A percentile compares a stretch with the other conserved stretches of the same genome.
Conservation (phyloP, 1,140 invertebrate species). For the Eubasilissa regina region DNA sequence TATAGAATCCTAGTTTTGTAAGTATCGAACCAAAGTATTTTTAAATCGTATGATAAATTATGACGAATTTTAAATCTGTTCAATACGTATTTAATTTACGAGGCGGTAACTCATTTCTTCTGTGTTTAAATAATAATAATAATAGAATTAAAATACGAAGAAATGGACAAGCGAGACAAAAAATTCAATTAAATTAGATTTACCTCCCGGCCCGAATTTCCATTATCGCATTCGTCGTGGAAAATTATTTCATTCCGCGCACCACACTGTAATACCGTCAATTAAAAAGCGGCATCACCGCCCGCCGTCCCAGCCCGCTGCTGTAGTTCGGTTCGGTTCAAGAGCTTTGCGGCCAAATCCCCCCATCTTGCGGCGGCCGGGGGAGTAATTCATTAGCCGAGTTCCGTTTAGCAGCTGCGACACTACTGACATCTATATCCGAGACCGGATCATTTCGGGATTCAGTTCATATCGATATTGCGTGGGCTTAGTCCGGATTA, state of each 20-base stretch:
- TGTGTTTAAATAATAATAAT: no score
- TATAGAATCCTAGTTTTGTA: no score
- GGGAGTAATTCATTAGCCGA: slow-evolving; percentile 39
- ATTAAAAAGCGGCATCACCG: slow-evolving; percentile 14
- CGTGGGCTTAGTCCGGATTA: background rate
- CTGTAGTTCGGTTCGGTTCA: slow-evolving; percentile 13
- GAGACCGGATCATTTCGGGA: background rate
- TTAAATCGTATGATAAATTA: no score
- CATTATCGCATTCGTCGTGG: background rate
- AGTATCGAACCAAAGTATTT: no score
- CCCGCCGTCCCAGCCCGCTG: background rate
- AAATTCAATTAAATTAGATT: slow-evolving; percentile 6
- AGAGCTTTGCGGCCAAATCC: slow-evolving; percentile 39
- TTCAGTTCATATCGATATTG: slow-evolving; percentile 9
- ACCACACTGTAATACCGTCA: slow-evolving; percentile 22
- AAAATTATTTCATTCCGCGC: slow-evolving; percentile 4
- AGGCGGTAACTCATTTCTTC: no score
- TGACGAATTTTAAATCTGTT: no score
- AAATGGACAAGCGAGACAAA: background rate
- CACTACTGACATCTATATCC: slow-evolving; percentile 40
- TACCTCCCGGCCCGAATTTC: background rate
- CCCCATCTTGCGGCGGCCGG: slow-evolving; percentile 27
- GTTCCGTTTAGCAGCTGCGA: slow-evolving; percentile 37
- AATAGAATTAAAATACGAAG: no score
- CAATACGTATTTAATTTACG: no score